Evolutionary conservation across 64 coral and sea anemone genomes (phyloP), one percentile per base, ranked within the genome.

Genomic region (Dendronephthya gigantea): DNA sequence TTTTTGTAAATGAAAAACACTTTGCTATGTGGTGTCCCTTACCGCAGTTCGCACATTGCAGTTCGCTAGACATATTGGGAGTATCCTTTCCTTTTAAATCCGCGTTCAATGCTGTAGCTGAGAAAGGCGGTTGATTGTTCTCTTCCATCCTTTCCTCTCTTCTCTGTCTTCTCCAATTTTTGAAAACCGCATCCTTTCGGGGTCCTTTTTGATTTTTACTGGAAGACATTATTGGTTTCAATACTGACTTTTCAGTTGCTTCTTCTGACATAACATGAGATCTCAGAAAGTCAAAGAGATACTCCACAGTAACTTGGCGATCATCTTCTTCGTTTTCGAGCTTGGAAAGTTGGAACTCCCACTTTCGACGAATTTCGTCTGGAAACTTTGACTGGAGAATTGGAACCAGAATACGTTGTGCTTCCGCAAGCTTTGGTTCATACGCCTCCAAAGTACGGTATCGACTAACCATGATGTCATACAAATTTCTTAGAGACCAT

Each of bases 191-290:
- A n/a, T n/a, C n/a, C n/a, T n/a, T n/a, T n/a, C n/a, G n/a, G n/a
- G n/a, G n/a, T n/a, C n/a, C n/a, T n/a, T n/a, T n/a, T n/a, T n/a
- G n/a, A n/a, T n/a, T n/a, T n/a, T n/a, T n/a, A n/a, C n/a, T n/a
- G n/a, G n/a, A n/a, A n/a, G n/a, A n/a, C n/a, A n/a, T n/a, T n/a
- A n/a, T n/a, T n/a, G n/a, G n/a, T n/a, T n/a, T n/a, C n/a, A n/a
- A n/a, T n/a, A n/a, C 19, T 7, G 85, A 76, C 65, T 74, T 76
- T 32, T 88, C 86, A 33, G 86, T 39, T 2, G 86, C 86, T 88
- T 88, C 74, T 35, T 88, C 68, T 22, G 59, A 74, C 62, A 74
- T 69, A 40, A 87, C 85, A 56, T 85, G 83, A 9, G 83, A 27
- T 51, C 83, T 27, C 25, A 85, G 33, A 85, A 85, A 85, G 34